These are phyloP conservation scores for Rhizoglyphus robini DNA, from an alignment of 1,140 invertebrate species.

Conservation along the genomic window DNA sequence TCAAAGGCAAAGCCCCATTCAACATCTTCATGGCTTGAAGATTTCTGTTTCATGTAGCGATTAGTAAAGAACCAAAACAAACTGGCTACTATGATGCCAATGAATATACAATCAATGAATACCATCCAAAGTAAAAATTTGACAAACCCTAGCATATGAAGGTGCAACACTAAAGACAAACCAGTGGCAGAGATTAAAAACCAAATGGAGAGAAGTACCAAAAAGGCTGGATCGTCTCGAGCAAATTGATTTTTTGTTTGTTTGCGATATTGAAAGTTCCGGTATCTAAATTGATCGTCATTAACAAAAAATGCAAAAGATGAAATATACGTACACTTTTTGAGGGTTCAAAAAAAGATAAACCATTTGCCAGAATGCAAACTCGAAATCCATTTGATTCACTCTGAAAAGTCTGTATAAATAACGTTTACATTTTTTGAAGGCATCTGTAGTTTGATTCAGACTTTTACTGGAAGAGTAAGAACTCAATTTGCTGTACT, in stretches of 20 bases:
- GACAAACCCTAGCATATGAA: slow-evolving; percentile 60
- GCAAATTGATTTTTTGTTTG: slow-evolving; percentile 98
- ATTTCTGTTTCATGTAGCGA: slow-evolving; percentile 62
- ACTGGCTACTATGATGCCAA: slow-evolving; percentile 74
- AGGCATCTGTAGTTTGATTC: slow-evolving; percentile 12
- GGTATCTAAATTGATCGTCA: slow-evolving; percentile 40
- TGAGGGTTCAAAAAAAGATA: slow-evolving; percentile 88
- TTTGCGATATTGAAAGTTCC: slow-evolving; percentile 96
- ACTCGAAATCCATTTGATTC: slow-evolving; percentile 97
- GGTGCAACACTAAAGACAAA: slow-evolving; percentile 64
- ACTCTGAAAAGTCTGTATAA: slow-evolving; percentile 16
- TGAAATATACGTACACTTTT: slow-evolving; percentile 58
- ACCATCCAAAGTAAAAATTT: slow-evolving; percentile 82
- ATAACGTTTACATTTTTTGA: slow-evolving; percentile 20
- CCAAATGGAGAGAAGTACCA: slow-evolving; percentile 77
- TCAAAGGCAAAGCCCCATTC: slow-evolving; percentile 99
- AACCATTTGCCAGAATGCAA: slow-evolving; percentile 96
- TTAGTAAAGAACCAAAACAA: slow-evolving; percentile 64
- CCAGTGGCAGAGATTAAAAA: slow-evolving; percentile 64
- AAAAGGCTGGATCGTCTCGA: slow-evolving; percentile 94
- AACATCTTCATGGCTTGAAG: slow-evolving; percentile 57
- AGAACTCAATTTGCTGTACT: background rate
- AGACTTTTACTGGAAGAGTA: background rate
- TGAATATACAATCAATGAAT: slow-evolving; percentile 82
- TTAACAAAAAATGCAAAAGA: background rate